phyloP scores from a whole-genome alignment of 2,797 vertebrate genomes.

The Huso huso region DNA sequence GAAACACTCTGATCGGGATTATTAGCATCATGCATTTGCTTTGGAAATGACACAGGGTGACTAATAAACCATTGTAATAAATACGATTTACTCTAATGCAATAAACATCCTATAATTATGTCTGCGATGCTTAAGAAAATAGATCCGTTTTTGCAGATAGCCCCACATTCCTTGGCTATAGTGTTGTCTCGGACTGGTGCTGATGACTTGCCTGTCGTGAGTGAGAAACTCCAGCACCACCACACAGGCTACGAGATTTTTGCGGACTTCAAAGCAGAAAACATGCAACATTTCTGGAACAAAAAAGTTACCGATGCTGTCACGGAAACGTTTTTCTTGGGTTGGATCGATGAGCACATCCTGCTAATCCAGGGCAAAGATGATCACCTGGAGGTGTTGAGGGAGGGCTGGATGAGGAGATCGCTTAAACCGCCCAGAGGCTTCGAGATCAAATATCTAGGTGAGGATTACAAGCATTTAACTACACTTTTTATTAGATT shows the following conservation, averaged over 20 bases:
- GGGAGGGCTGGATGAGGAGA: constrained; percentile 87
- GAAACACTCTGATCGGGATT: no score
- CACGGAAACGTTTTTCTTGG: constrained; percentile 88
- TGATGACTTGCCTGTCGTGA: constrained; percentile 42
- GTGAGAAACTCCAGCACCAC: constrained; percentile 64
- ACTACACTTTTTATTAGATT: no score
- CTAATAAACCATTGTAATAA: background rate
- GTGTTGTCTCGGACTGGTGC: constrained; percentile 66
- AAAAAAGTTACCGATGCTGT: constrained; percentile 79
- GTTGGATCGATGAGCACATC: constrained; percentile 95
- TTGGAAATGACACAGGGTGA: constrained; percentile 9
- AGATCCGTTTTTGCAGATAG: constrained; percentile 84
- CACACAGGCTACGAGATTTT: constrained; percentile 93
- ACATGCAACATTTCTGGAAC: constrained; percentile 90
- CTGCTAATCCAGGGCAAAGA: constrained; percentile 90
- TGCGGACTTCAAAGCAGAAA: constrained; percentile 91
- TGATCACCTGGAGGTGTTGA: constrained; percentile 85
- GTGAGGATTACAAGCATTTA: constrained; percentile 50
- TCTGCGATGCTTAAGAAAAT: constrained; percentile 43
- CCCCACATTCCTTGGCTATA: constrained; percentile 91
- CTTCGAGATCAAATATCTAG: constrained; percentile 87
- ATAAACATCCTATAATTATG: constrained; percentile 1
- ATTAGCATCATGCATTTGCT: constrained; percentile 14
- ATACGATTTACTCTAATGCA: background rate
- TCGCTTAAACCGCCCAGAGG: constrained; percentile 82